Evolutionary conservation across 2,888 invertebrate species (phyloP).

Genomic region (Sminthurinus aureus): DNA sequence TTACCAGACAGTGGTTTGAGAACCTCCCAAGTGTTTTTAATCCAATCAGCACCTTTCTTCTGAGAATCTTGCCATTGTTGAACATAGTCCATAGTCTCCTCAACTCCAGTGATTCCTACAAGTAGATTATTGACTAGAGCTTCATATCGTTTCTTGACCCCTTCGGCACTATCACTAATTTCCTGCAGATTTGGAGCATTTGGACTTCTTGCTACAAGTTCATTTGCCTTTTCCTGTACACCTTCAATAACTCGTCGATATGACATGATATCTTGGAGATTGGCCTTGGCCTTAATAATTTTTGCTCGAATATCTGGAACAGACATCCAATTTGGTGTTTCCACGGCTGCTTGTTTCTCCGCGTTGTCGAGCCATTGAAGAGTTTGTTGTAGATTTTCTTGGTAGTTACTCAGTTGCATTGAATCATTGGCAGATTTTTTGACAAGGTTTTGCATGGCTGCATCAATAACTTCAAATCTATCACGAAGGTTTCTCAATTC

Average conservation of each 20-base stretch:
- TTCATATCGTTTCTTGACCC: conserved; percentile 80
- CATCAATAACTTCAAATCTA: conserved; percentile 64
- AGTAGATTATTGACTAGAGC: conserved; percentile 73
- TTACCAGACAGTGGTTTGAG: conserved; percentile 74
- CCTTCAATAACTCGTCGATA: conserved; percentile 91
- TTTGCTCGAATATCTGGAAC: conserved; percentile 86
- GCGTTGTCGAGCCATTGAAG: conserved; percentile 85
- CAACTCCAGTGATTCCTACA: conserved; percentile 75
- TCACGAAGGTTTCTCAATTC: conserved; percentile 82
- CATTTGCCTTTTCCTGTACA: conserved; percentile 85
- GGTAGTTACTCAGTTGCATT: conserved; percentile 83
- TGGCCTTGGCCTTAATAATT: conserved; percentile 81
- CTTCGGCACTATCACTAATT: conserved; percentile 74
- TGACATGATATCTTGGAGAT: conserved; percentile 86
- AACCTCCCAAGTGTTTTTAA: conserved; percentile 89
- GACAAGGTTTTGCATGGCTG: conserved; percentile 69
- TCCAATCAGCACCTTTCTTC: conserved; percentile 86
- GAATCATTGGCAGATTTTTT: conserved; percentile 67
- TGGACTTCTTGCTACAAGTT: conserved; percentile 70
- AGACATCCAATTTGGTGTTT: conserved; percentile 77
- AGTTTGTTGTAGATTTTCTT: conserved; percentile 83
- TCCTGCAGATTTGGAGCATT: conserved; percentile 68
- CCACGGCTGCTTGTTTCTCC: conserved; percentile 77
- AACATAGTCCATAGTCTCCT: conserved; percentile 79
- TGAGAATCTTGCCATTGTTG: conserved; percentile 87